Evolutionary conservation across 2,797 vertebrate genomes (phyloP), one percentile per base, ranked within the genome.

Genomic region (Tenualosa ilisha): DNA sequence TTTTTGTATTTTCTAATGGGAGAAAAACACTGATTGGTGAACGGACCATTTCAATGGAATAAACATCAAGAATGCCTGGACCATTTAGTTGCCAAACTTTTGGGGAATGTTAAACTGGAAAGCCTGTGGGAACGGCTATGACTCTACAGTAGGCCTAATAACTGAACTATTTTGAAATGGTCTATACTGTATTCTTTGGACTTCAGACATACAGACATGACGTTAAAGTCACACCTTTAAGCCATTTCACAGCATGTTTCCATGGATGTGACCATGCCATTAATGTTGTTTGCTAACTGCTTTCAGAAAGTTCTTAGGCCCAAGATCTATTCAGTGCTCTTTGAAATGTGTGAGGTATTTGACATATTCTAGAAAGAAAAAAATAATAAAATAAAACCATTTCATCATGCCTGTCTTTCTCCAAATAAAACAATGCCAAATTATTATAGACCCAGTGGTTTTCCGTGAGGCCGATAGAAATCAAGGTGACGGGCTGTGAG

Each of bases 401-500:
- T 72, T 46, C 17, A 22, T 37, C 68, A 46, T 6, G 72, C 20
- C 40, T 46, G 12, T 46, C 72, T 20, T 13, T 72, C 40, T 46
- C 72, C 72, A 79, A 46, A 40, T 46, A 7, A 79, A 79, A 79
- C 72, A 79, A 46, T 79, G 37, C 46, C 2, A 46, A 40, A 79
- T 4, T 46, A 79, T 79, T 79, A n/a, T 22, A 40, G 6, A 46
- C 72, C 40, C 72, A 22, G 72, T 46, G 40, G 40, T 79, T 79
- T 79, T n/a, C 7, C 3, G 13, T 79, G 72, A 22, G 40, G 53
- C 26, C 81, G 56, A 84, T 86, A 72, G 84, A 84, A 90, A 88
- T 91, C 89, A 89, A 90, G 88, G 51, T 91, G 91, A 91, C 50
- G 86, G 86, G 85, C 85, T 86, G 91, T 89, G 90, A 88, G 88